A percentile compares a stretch with the other conserved stretches of the same genome.
Conservation (phyloP, 1,140 invertebrate species). For the Idris sp. region DNA sequence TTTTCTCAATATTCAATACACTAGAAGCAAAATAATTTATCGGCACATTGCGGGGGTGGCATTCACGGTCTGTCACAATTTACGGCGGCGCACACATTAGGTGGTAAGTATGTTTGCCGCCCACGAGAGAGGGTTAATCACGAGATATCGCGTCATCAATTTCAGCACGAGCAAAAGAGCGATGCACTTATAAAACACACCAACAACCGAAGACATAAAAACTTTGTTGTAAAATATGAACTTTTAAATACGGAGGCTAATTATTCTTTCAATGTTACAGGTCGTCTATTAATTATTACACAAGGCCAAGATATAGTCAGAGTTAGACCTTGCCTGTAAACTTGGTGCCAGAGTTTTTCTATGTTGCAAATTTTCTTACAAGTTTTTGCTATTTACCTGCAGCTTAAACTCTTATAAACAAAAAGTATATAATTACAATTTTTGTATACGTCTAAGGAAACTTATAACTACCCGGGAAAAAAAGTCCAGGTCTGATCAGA, state of each 20-base stretch:
- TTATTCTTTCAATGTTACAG: conserved; percentile 44
- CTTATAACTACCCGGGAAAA: too few species aligned
- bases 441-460: too few species aligned
- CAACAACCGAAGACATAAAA: conserved; percentile 31
- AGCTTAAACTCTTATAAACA: too few species aligned
- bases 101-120: conserved; percentile 60
- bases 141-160: conserved; percentile 57
- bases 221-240: conserved; percentile 50
- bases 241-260: conserved; percentile 43
- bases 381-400: too few species aligned
- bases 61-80: conserved; percentile 50
- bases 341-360: too few species aligned
- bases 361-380: too few species aligned
- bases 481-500: too few species aligned
- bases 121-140: conserved; percentile 61
- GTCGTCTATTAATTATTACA: conserved; percentile 33
- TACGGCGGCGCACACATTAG: conserved; percentile 59
- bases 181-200: conserved; percentile 42
- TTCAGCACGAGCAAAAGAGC: conserved; percentile 36
- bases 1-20: conserved; percentile 18
- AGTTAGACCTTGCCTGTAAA: too few species aligned
- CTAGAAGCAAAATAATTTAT: conserved; percentile 49
- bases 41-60: conserved; percentile 50
- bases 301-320: neutral
- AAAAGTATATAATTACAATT: too few species aligned